Conservation (phyloP, 2,113 vertebrate genomes). For the Psittacara wagleri region DNA sequence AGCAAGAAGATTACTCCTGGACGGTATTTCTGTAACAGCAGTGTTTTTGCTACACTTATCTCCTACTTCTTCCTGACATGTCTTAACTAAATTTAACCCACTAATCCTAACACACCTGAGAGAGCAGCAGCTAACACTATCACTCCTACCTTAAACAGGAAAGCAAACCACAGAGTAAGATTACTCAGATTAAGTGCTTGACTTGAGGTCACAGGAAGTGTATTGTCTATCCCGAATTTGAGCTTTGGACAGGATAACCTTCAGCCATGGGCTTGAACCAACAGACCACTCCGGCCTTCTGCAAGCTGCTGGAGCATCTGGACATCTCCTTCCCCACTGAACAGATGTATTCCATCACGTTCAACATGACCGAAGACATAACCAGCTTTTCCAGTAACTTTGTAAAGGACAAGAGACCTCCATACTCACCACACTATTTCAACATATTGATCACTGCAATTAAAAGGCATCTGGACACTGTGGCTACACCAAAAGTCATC, state of each 20-base stretch:
- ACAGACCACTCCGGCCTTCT: background rate
- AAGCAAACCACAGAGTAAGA: conserved; percentile 26
- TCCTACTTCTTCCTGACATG: background rate
- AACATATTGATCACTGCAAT: background rate
- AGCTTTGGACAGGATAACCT: background rate
- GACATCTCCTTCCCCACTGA: background rate
- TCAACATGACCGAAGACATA: accelerated
- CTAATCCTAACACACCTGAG: conserved; percentile 66
- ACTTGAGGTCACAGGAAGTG: conserved; percentile 33
- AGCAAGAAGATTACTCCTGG: background rate
- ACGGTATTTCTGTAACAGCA: background rate
- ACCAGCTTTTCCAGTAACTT: background rate
- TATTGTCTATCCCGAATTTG: background rate
- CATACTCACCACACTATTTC: background rate
- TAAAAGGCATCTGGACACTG: background rate
- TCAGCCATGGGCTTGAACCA: background rate
- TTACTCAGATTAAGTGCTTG: conserved; percentile 53
- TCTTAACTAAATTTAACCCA: conserved; percentile 64
- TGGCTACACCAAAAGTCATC: background rate
- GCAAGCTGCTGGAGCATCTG: background rate
- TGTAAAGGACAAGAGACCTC: background rate
- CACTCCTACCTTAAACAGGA: conserved; percentile 23
- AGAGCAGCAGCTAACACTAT: conserved; percentile 10
- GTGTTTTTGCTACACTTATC: background rate
- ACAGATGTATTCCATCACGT: background rate